phyloP scores from a whole-genome alignment of 2,888 invertebrate species.

The Neoitamus cyanurus region DNA sequence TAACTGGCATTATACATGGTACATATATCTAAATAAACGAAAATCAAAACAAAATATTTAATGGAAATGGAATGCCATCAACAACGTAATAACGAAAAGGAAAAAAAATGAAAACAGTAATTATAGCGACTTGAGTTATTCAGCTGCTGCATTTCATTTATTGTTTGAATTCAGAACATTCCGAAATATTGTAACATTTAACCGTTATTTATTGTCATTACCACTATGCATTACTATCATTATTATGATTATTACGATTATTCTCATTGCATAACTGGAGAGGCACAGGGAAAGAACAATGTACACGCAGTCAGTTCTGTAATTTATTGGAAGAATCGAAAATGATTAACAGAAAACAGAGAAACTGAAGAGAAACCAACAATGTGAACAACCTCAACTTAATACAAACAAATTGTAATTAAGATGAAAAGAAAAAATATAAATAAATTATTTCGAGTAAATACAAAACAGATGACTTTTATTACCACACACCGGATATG shows the following conservation, averaged over 20 bases:
- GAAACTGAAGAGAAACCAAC: constrained; percentile 9
- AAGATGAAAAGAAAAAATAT: constrained; percentile 25
- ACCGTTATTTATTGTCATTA: constrained; percentile 26
- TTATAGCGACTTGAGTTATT: background rate
- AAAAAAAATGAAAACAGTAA: background rate
- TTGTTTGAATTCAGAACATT: background rate
- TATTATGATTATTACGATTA: background rate
- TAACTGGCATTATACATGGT: constrained; percentile 7
- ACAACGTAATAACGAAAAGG: background rate
- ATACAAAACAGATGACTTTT: background rate
- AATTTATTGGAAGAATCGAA: background rate
- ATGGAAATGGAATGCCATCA: background rate
- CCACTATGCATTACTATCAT: background rate
- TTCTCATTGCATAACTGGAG: background rate
- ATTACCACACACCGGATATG: background rate
- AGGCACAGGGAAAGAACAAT: constrained; percentile 10
- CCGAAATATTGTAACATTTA: constrained; percentile 25
- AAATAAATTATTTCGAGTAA: constrained; percentile 40
- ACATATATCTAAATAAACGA: constrained; percentile 6
- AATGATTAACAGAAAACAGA: background rate
- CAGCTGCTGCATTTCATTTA: constrained; percentile 20
- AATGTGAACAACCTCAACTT: constrained; percentile 26
- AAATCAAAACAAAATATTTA: background rate
- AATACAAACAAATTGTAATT: constrained; percentile 37
- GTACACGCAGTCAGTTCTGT: constrained; percentile 10